Base-by-base conservation (phyloP, 2,113 vertebrate species). In the Galemys pyrenaicus region DNA sequence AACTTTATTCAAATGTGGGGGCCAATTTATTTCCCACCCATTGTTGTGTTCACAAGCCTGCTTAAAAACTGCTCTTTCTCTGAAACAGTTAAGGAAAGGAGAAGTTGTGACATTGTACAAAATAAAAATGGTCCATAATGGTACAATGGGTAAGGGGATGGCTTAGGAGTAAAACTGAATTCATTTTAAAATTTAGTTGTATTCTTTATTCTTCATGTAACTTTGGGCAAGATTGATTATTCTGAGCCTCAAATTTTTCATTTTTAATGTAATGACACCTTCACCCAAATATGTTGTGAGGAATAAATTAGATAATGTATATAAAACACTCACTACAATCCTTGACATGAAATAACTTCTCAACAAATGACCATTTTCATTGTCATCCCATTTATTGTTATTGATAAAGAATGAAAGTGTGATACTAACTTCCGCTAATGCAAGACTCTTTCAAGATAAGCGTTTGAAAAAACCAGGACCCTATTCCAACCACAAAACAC, bases 141-240 rank as follows among this genome's bases (percentile, higher is more conserved):
- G 24, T 4, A 1, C 28, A 19, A 13, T 39, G 30, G 39, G 26
- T 2, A 24, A 91, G 35, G 51, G 26, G 15, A 37, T 71, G 26
- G 10, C 49, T 92, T 56, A 60, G 37, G 30, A 79, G 26, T 51
- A 71, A 93, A 96, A 65, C 20, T 74, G 56, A 79, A 17, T 32
- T 90, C 73, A 81, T 11, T 46, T 88, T 95, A 85, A 87, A 87
- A 83, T 85, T 85, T 22, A 74, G 3, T n/a, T 89, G 28, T 79
- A 12, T 37, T 37, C 4, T 6, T 93, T 60, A 77, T 75, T 86
- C 9, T 49, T 41, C 37, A 10, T 89, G 65, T 93, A 54, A 91
- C 39, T 94, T 93, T 60, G 35, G 35, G 39, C 28, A 86, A 78
- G 58, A 26, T 11, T 90, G 65, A 56, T 19, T 87, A 77, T 83